A percentile compares a stretch with the other conserved stretches of the same genome.
Conservation (phyloP, 2,797 vertebrate genomes). For the Streptopelia turtur region DNA sequence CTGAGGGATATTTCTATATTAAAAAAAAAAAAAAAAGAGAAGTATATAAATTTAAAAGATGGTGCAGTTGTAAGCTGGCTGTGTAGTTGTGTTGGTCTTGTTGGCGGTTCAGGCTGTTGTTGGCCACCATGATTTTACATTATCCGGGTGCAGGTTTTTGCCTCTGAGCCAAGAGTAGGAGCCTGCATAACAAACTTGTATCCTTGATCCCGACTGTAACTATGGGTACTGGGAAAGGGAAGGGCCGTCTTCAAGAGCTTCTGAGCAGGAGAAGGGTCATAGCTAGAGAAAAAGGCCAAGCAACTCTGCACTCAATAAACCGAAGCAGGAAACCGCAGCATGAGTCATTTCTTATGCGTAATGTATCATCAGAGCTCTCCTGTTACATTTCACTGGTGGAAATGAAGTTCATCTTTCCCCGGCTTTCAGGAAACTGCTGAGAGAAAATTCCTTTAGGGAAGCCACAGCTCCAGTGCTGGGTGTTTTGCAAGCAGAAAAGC, state of each 20-base stretch:
- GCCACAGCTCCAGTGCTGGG: neutral
- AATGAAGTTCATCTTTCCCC: constrained; percentile 53
- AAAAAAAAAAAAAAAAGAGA: too few relatives aligned
- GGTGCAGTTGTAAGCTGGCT: neutral
- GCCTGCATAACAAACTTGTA: neutral
- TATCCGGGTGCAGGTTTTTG: neutral
- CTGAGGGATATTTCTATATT: neutral
- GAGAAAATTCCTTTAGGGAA: constrained; percentile 44
- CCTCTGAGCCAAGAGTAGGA: neutral
- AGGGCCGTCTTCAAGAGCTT: neutral
- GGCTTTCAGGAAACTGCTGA: constrained; percentile 52
- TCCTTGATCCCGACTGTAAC: neutral
- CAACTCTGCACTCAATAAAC: constrained; percentile 9
- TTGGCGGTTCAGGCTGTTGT: neutral
- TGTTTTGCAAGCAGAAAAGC: neutral
- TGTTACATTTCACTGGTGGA: constrained; percentile 49
- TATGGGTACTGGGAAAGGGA: neutral
- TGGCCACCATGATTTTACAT: neutral
- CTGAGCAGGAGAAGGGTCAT: constrained; percentile 2
- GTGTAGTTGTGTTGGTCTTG: neutral
- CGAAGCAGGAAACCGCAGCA: constrained; percentile 17
- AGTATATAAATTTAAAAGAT: neutral
- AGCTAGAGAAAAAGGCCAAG: constrained; percentile 20
- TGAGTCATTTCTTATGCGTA: constrained; percentile 59
- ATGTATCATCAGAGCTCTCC: constrained; percentile 54